Conservation (phyloP, 2,888 invertebrate genomes). For the Ochropleura leucogaster region DNA sequence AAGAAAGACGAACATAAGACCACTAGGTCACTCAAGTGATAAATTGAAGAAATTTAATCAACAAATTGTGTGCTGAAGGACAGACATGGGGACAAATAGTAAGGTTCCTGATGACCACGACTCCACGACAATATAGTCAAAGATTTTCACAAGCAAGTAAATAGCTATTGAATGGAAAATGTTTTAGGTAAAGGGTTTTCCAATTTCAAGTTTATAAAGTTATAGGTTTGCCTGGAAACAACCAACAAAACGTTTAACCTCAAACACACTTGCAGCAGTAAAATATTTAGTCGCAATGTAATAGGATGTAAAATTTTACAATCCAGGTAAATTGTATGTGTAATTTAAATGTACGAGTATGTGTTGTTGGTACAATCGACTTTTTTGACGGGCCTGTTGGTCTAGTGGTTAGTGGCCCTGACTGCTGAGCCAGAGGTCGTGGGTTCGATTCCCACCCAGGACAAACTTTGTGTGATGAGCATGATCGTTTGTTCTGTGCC, state of each 20-base stretch:
- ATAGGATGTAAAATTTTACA: neutral
- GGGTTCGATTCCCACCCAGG: no score
- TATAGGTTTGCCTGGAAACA: constrained; percentile 10
- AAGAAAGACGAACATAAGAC: no score
- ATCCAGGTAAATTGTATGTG: neutral
- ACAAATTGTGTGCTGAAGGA: neutral
- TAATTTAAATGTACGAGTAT: neutral
- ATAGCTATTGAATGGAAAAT: constrained; percentile 41
- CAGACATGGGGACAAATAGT: neutral
- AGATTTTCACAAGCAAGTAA: constrained; percentile 6
- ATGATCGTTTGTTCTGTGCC: no score
- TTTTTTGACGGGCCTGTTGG: no score
- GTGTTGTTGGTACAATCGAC: no score
- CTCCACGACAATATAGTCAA: neutral
- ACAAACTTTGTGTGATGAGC: no score
- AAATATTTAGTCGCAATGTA: constrained; percentile 13
- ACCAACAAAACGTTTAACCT: constrained; percentile 29
- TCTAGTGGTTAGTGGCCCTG: no score
- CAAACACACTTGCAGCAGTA: constrained; percentile 5
- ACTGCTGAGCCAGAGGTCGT: no score
- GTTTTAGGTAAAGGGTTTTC: constrained; percentile 29
- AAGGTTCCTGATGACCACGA: neutral
- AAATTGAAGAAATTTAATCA: neutral
- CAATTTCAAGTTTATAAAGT: constrained; percentile 20
- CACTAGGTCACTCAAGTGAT: neutral